Evolutionary conservation across 1,140 invertebrate species (phyloP), one percentile per base, ranked within the genome.

Genomic region (Oscheius sp.): DNA sequence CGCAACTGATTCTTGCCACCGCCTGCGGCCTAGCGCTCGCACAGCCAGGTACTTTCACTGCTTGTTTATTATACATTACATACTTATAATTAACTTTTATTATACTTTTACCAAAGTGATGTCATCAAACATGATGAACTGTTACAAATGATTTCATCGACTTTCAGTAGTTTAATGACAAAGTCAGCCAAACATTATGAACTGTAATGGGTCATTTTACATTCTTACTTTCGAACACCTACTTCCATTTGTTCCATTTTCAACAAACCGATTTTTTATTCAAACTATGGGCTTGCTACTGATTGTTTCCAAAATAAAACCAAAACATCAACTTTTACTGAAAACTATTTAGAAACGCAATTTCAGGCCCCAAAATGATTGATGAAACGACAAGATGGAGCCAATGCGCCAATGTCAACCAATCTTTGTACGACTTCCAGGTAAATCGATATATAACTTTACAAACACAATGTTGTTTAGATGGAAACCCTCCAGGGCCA

Each of bases 331-430:
- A n/a, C n/a, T n/a, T n/a, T n/a, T n/a, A n/a, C n/a, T n/a, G n/a
- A n/a, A n/a, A n/a, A n/a, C n/a, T n/a, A n/a, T n/a, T 45, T 45
- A 45, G 23, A 45, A 45, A 45, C 23, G 18, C 18, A 32, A 2
- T 68, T 78, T 61, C 38, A 82, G 82, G 82, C 13, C 82, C 82
- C 15, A 84, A 84, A 73, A 68, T 83, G 46, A 78, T 83, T 58
- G 82, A 83, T 58, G 82, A 83, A 76, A 82, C 82, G 10, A 83
- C 82, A 4, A 72, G 81, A n/a, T 83, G 81, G 81, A 79, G 65
- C 20, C 68, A 82, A 68, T 83, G 81, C 58, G 75, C 76, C 49
- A 35, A 73, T 29, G 69, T 62, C 15, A 83, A 84, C 68, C 77
- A 80, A 29, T 79, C 79, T 2, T 74, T 83, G 49, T 84, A 83